Evolutionary conservation across 2,797 vertebrate genomes (phyloP), one percentile per base, ranked within the genome.

Genomic region (Falco columbarius): DNA sequence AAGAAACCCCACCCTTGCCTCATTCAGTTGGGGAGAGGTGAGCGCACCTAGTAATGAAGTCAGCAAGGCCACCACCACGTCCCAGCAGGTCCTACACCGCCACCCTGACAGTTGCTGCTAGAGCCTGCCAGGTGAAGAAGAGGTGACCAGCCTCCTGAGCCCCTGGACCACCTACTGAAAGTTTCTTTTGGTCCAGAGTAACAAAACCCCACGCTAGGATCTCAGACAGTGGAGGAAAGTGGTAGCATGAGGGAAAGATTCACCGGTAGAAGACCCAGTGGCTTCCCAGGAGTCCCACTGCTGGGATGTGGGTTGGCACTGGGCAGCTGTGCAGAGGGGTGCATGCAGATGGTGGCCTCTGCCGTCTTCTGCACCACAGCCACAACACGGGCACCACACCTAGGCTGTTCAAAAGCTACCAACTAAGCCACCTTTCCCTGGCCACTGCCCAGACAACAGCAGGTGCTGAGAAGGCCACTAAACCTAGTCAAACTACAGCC

Each of bases 1-100:
- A 51, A 90, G 44, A 47, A 75, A 61, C 2, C 8, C 9, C 38
- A 66, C 8, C 11, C 58, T 24, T 32, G 22, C 19, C 9, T 62
- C 18, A 10, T 38, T 82, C 42, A 47, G 9, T n/a, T 27, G 32
- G 13, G 30, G 8, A 38, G 5, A 7, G 1, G 0, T 13, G 15
- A 29, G 21, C 56, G 23, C 21, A 21, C 0, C 9, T 8, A 27
- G 8, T 26, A 26, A 89, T 74, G 40, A 61, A 7, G 6, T 42
- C 83, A 65, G 19, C 0, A 0, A 91, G 38, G 30, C 9, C 55
- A 93, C 36, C 72, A 49, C 21, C 34, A 26, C 29, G 29, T 85
- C 54, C 47, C 36, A 47, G 18, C 21, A 56, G 7, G 40, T 70
- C 13, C 30, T 54, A 44, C 65, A 36, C 15, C 8, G 4, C 46